Conservation (phyloP, 2,797 vertebrate species). For the Gymnoscopelus microlampas region DNA sequence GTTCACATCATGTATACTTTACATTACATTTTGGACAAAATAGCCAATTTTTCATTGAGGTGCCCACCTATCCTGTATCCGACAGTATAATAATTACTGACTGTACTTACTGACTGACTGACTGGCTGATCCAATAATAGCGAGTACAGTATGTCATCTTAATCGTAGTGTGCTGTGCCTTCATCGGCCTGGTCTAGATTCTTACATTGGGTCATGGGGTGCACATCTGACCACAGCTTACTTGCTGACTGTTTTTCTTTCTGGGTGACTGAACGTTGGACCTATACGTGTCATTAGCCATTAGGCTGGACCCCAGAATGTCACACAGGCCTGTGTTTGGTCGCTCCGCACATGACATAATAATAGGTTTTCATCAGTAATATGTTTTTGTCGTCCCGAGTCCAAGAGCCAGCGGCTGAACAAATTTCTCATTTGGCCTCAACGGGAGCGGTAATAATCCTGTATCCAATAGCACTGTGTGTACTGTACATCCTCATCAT, state of each 20-base stretch:
- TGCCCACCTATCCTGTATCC: no score
- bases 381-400: constrained; percentile 47
- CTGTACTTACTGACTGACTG: no score
- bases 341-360: constrained; percentile 59
- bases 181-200: constrained; percentile 8
- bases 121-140: no score
- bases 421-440: constrained; percentile 9
- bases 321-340: constrained; percentile 40
- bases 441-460: no score
- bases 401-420: constrained; percentile 42
- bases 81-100: no score
- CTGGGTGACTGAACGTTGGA: constrained; percentile 47
- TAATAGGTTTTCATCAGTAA: constrained; percentile 58
- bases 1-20: no score
- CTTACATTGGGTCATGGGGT: constrained; percentile 58
- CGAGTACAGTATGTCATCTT: no score
- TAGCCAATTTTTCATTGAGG: no score
- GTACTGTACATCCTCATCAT: no score
- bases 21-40: no score
- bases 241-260: constrained; percentile 31
- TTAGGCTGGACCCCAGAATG: constrained; percentile 53
- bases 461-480: no score
- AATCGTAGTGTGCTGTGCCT: no score
- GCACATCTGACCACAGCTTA: constrained; percentile 50
- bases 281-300: constrained; percentile 59